Conservation (phyloP, 2,113 vertebrate genomes). For the Dromas ardeola region DNA sequence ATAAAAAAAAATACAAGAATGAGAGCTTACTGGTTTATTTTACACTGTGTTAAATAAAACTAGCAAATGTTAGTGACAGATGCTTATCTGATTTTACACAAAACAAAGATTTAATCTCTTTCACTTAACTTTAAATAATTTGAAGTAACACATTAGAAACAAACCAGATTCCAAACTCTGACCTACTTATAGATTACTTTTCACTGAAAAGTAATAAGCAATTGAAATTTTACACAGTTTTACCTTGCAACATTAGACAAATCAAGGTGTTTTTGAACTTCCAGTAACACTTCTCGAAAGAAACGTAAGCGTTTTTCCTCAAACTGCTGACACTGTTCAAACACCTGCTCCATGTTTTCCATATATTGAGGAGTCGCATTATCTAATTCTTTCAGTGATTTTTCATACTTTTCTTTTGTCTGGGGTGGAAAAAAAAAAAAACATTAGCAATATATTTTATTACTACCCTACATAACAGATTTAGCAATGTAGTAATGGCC, state of each 20-base stretch:
- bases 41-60: background rate
- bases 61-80: background rate
- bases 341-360: slow-evolving; percentile 99
- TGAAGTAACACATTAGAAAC: background rate
- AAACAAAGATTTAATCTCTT: background rate
- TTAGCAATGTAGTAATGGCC: background rate
- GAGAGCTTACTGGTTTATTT: background rate
- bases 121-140: background rate
- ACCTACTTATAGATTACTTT: background rate
- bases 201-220: background rate
- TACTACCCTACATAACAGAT: background rate
- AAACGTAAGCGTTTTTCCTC: slow-evolving; percentile 92
- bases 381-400: slow-evolving; percentile 90
- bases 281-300: slow-evolving; percentile 89
- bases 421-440: slow-evolving; percentile 32
- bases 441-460: background rate
- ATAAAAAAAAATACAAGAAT: background rate
- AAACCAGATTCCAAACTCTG: background rate
- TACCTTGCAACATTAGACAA: slow-evolving; percentile 89
- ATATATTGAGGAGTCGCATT: slow-evolving; percentile 93
- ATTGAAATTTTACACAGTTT: background rate
- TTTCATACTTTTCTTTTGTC: slow-evolving; percentile 94
- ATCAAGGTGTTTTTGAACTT: slow-evolving; percentile 93
- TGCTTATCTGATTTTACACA: background rate
- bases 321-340: slow-evolving; percentile 96